Evolutionary conservation across 1,140 invertebrate species (phyloP), one percentile per base, ranked within the genome.

Genomic region (Gryon sp.): DNA sequence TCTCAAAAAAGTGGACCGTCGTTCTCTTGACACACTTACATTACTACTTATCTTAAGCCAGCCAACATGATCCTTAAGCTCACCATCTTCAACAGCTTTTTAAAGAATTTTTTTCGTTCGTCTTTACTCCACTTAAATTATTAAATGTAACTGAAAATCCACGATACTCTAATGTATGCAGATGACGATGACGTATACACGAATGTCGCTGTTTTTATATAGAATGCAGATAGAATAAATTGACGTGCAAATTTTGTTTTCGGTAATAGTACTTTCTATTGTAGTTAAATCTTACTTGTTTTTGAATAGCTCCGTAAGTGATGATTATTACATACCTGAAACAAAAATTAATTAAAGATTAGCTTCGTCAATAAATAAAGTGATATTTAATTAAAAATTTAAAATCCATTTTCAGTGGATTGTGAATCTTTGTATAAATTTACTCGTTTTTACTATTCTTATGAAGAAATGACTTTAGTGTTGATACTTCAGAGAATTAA

Each of bases 21-120:
- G 80, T 81, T 70, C 80, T 41, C 68, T 34, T 82, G 79, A 72
- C 80, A 83, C 36, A 83, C 81, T 83, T 83, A 28, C 68, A 76
- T 75, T 82, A 73, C 74, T 70, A 48, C 69, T 50, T 57, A 72
- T 45, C 38, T 53, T n/a, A n/a, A n/a, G n/a, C 48, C 22, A 38
- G 48, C 55, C 63, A 24, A 55, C 59, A 30, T 38, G 53, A 66
- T 24, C 45, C 41, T n/a, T 45, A 70, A 69, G 53, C 52, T 53
- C 57, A 34, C 2, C 48, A 18, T 63, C 59, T 57, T 50, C 22
- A 65, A 57, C 52, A 52, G 22, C 50, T 73, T 73, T 63, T 65
- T 73, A 73, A 72, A 24, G 22, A 63, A 32, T 63, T 62, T 57
- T 57, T 63, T 46, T n/a, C 0, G 16, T n/a, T 20, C 12, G 12